These are phyloP conservation scores for Catocala sponsa DNA, from an alignment of 2,888 invertebrate genomes.

Conservation along the genomic window DNA sequence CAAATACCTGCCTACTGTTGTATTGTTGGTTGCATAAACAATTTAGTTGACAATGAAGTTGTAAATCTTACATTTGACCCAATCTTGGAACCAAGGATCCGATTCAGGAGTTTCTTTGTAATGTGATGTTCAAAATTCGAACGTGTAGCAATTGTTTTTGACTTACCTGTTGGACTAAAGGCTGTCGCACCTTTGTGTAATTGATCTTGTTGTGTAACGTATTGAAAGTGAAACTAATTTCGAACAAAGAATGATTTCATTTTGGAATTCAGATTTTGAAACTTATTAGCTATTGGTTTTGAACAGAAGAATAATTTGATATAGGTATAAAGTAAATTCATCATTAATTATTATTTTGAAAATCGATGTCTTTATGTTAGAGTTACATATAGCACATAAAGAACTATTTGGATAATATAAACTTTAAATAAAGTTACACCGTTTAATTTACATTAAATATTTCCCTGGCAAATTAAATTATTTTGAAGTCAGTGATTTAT, in stretches of 20 bases:
- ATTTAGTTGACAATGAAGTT: constrained; percentile 65
- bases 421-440: too few species aligned
- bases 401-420: too few species aligned
- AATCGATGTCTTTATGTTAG: too few species aligned
- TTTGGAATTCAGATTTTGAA: background rate
- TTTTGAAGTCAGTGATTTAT: background rate
- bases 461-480: too few species aligned
- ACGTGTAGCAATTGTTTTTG: constrained; percentile 54
- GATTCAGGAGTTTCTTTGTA: constrained; percentile 63
- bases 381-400: too few species aligned
- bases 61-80: constrained; percentile 75
- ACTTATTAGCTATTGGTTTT: too few species aligned
- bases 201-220: constrained; percentile 17
- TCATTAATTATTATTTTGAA: too few species aligned
- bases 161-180: constrained; percentile 65
- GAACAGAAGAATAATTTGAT: too few species aligned
- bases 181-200: constrained; percentile 22
- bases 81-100: constrained; percentile 16
- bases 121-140: constrained; percentile 14
- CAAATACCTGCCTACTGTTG: constrained; percentile 66
- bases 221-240: constrained; percentile 13
- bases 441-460: too few species aligned
- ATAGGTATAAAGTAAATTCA: too few species aligned
- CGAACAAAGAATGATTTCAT: background rate
- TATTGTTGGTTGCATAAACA: constrained; percentile 66